These are phyloP conservation scores for Danaus chrysippus DNA, from an alignment of 2,888 invertebrate genomes.

Conservation along the genomic window DNA sequence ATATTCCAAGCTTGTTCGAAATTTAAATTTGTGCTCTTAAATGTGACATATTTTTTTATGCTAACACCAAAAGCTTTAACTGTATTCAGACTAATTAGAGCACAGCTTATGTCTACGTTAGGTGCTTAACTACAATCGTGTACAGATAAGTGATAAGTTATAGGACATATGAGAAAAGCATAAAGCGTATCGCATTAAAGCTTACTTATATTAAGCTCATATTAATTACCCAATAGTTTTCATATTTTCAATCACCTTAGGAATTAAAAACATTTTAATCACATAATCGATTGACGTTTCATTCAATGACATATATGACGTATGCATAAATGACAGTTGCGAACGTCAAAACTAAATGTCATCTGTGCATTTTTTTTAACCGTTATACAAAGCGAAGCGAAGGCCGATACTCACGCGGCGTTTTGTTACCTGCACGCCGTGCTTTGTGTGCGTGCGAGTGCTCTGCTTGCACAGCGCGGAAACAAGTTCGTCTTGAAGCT, in stretches of 20 bases:
- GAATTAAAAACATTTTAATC: not conserved
- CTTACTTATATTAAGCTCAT: constrained; percentile 34
- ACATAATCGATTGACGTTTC: too few species aligned
- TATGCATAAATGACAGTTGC: too few species aligned
- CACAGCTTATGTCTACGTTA: constrained; percentile 14
- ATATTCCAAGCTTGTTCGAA: constrained; percentile 21
- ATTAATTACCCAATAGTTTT: not conserved
- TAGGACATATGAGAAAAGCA: constrained; percentile 70
- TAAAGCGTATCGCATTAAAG: constrained; percentile 60
- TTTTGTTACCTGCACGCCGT: constrained; percentile 86
- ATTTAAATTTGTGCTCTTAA: constrained; percentile 21
- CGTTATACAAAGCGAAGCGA: too few species aligned
- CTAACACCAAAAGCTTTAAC: constrained; percentile 27
- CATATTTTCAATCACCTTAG: not conserved
- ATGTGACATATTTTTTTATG: constrained; percentile 12
- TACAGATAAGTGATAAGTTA: constrained; percentile 22
- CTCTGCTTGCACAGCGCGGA: constrained; percentile 96
- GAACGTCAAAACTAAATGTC: too few species aligned
- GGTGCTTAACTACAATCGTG: constrained; percentile 23
- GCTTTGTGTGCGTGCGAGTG: constrained; percentile 88
- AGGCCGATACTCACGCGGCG: constrained; percentile 22
- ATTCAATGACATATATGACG: too few species aligned
- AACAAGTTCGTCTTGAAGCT: constrained; percentile 95
- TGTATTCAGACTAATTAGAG: constrained; percentile 8
- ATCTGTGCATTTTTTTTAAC: too few species aligned